A percentile compares a stretch with the other conserved stretches of the same genome.
phyloP scores from a whole-genome alignment of 2,888 invertebrate species.

The Coelogynopora nodosa region DNA sequence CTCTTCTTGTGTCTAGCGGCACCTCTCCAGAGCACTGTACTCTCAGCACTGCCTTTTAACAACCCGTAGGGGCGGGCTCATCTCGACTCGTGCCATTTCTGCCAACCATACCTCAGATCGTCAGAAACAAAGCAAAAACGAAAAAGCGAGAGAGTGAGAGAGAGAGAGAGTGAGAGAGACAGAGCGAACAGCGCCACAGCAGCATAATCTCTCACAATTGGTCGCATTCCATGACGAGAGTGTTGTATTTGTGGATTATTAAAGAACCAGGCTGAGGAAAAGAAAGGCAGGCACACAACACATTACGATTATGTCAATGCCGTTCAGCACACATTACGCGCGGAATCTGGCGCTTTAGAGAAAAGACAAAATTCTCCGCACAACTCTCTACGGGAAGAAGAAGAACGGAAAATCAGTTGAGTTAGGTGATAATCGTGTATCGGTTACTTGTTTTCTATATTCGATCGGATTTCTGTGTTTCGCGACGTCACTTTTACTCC shows the following conservation, averaged over 20 bases:
- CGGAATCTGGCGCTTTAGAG: conserved; percentile 1
- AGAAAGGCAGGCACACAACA: conserved; percentile 12
- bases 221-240: conserved; percentile 18
- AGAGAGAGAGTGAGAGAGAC: neutral
- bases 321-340: conserved; percentile 1
- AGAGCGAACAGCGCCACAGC: neutral
- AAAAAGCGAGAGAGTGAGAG: too few relatives aligned
- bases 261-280: neutral
- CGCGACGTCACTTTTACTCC: neutral
- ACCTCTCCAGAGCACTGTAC: neutral
- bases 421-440: neutral
- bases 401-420: neutral
- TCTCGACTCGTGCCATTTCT: neutral
- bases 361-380: neutral
- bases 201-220: conserved; percentile 28
- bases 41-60: neutral
- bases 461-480: neutral
- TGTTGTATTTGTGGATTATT: neutral
- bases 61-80: neutral
- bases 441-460: neutral
- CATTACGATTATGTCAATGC: neutral
- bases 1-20: neutral
- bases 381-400: neutral
- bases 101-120: neutral
- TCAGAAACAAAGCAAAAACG: neutral